phyloP scores from a whole-genome alignment of 2,113 vertebrate species.

The Acrocephalus kingi region DNA sequence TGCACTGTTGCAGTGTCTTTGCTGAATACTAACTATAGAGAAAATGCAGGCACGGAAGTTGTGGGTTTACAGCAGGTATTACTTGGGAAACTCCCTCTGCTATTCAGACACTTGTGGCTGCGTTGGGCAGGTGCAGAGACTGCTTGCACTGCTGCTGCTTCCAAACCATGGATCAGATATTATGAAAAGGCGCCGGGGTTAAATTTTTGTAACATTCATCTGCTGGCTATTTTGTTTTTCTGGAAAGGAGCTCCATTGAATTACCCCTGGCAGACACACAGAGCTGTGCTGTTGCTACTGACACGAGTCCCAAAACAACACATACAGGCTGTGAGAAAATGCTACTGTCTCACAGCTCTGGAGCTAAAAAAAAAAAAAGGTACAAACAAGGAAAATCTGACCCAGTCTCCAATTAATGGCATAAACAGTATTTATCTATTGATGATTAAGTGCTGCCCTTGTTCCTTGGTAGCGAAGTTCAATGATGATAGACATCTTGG shows the following conservation, averaged over 20 bases:
- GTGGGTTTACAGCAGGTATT: background rate
- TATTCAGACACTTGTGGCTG: background rate
- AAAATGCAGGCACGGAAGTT: background rate
- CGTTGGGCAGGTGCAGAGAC: background rate
- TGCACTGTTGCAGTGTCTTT: slow-evolving; percentile 12
- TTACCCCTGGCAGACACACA: slow-evolving; percentile 36
- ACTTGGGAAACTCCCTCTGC: background rate
- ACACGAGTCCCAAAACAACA: slow-evolving; percentile 36
- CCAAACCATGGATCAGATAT: background rate
- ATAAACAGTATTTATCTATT: slow-evolving; percentile 11
- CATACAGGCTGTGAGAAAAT: slow-evolving; percentile 43
- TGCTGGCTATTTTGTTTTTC: slow-evolving; percentile 3
- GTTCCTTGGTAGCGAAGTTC: background rate
- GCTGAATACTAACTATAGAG: slow-evolving; percentile 55
- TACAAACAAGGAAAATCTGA: slow-evolving; percentile 5
- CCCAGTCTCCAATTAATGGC: background rate
- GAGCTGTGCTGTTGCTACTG: slow-evolving; percentile 38
- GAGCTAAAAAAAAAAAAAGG: background rate
- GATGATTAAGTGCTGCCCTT: slow-evolving; percentile 18
- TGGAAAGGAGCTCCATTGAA: slow-evolving; percentile 32
- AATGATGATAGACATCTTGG: slow-evolving; percentile 27
- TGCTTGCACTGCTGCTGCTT: background rate
- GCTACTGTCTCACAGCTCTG: background rate
- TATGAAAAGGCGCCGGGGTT: background rate
- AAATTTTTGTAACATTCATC: background rate